Evolutionary conservation across 2,113 vertebrate genomes (phyloP).

Genomic region (Cavia porcellus): DNA sequence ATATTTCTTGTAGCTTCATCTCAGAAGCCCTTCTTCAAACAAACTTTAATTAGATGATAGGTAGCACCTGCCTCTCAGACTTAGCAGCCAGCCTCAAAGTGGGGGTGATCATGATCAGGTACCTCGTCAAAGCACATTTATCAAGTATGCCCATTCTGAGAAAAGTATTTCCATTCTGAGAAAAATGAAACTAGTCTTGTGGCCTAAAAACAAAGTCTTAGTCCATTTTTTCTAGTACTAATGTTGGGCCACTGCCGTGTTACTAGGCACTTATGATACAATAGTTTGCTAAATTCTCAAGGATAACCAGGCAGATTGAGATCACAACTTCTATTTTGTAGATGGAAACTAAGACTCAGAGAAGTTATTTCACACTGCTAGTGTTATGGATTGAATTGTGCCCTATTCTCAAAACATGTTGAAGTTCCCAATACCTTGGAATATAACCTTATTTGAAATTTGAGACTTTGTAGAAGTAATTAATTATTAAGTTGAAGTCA

Average conservation of each 20-base stretch:
- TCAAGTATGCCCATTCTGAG: neutral
- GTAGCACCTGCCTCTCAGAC: constrained; percentile 35
- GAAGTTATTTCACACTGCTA: constrained; percentile 23
- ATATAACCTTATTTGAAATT: constrained; percentile 40
- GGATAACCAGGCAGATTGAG: neutral
- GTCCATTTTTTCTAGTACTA: neutral
- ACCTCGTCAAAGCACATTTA: neutral
- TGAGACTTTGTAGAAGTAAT: neutral
- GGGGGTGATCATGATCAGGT: neutral
- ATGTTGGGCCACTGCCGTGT: neutral
- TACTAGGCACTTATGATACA: neutral
- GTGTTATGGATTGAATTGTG: constrained; percentile 29
- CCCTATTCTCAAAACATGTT: neutral
- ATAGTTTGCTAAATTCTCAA: constrained; percentile 1
- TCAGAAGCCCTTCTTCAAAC: constrained; percentile 62
- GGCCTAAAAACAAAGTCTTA: constrained; percentile 40
- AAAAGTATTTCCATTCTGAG: constrained; percentile 45
- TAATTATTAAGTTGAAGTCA: constrained; percentile 19
- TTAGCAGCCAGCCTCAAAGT: constrained; percentile 36
- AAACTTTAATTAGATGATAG: constrained; percentile 59
- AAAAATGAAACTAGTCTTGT: constrained; percentile 43
- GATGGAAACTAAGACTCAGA: constrained; percentile 53
- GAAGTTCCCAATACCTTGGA: neutral
- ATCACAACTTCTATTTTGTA: constrained; percentile 42
- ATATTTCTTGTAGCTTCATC: constrained; percentile 51